Percentiles rank a stretch among this genome's conserved stretches.
These are phyloP conservation scores for Riptortus pedestris DNA, from an alignment of 1,140 invertebrate genomes.

Conservation along the genomic window DNA sequence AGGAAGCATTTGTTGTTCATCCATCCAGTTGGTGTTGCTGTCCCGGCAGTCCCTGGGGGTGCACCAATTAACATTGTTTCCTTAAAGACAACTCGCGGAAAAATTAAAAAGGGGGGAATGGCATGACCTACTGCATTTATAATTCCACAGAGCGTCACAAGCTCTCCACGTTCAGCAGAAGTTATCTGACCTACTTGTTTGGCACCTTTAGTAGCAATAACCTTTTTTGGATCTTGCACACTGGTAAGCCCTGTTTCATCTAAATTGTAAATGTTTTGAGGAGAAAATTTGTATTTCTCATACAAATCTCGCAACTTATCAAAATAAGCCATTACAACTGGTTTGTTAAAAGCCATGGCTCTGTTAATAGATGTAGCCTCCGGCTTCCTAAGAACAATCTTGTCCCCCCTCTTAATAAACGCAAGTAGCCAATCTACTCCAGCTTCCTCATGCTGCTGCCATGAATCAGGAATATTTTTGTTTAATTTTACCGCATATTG, in stretches of 20 bases:
- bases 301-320: neutral
- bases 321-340: neutral
- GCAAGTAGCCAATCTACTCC: too few species aligned
- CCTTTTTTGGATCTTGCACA: neutral
- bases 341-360: neutral
- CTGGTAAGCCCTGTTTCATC: neutral
- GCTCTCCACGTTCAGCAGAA: neutral
- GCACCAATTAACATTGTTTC: neutral
- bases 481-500: too few species aligned
- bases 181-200: too few species aligned
- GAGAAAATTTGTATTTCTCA: neutral
- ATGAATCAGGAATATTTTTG: too few species aligned
- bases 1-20: neutral
- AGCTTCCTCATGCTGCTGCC: too few species aligned
- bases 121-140: neutral
- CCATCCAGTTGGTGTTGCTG: neutral
- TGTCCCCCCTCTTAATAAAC: too few species aligned
- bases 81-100: neutral
- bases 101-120: neutral
- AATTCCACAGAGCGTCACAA: neutral
- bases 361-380: neutral
- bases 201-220: neutral
- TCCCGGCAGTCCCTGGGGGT: neutral
- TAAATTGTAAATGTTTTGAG: neutral
- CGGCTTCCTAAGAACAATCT: neutral